Evolutionary conservation across 2,113 vertebrate genomes (phyloP).

Genomic region (Heloderma charlesbogerti): DNA sequence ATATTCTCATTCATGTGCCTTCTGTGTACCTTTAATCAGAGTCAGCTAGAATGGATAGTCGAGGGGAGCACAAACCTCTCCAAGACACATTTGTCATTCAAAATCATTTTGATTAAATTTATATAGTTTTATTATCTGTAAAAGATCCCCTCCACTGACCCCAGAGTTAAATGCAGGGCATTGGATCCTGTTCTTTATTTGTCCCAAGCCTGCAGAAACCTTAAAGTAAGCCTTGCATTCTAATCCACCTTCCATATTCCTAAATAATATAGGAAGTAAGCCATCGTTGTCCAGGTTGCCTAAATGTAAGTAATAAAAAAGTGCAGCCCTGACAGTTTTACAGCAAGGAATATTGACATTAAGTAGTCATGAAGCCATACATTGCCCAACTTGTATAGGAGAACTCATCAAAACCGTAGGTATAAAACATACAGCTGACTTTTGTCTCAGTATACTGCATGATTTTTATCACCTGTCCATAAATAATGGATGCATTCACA

Average conservation of each 20-base stretch:
- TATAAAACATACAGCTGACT: constrained; percentile 71
- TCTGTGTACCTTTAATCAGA: accelerated
- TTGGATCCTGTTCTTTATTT: constrained; percentile 5
- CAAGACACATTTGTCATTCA: background rate
- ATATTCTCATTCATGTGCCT: background rate
- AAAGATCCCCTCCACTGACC: background rate
- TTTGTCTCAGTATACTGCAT: constrained; percentile 67
- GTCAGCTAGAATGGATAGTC: background rate
- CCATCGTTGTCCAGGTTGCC: constrained; percentile 47
- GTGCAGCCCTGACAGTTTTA: constrained; percentile 72
- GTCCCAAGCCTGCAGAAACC: background rate
- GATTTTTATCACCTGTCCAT: constrained; percentile 71
- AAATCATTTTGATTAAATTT: background rate
- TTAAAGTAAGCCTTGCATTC: background rate
- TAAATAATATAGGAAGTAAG: constrained; percentile 51
- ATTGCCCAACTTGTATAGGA: constrained; percentile 58
- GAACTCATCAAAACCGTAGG: constrained; percentile 76
- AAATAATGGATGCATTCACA: constrained; percentile 76
- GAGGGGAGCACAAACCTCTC: background rate
- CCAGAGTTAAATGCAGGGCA: background rate
- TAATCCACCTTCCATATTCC: background rate
- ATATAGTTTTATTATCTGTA: background rate
- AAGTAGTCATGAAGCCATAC: constrained; percentile 56
- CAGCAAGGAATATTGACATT: constrained; percentile 67
- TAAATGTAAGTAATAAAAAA: constrained; percentile 62